A percentile compares a stretch with the other conserved stretches of the same genome.
Conservation (phyloP, 2,797 vertebrate genomes). For the Galaxias olidus region DNA sequence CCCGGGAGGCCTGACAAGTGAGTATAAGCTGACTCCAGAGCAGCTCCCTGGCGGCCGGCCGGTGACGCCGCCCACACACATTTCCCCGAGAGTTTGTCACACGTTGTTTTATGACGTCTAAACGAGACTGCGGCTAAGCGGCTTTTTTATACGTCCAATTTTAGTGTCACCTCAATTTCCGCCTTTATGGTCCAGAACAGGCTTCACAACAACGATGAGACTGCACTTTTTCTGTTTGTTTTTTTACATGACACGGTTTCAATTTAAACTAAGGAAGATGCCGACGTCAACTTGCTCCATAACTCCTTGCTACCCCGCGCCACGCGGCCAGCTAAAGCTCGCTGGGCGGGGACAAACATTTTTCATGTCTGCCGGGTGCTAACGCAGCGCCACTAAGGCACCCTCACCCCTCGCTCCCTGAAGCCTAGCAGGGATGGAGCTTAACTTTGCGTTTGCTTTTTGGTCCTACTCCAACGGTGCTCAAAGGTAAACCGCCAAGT, state of each 20-base stretch:
- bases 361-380: conserved; percentile 24
- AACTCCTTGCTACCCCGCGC: conserved; percentile 6
- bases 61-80: too few relatives aligned
- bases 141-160: too few relatives aligned
- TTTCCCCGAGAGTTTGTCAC: too few relatives aligned
- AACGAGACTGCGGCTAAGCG: too few relatives aligned
- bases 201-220: conserved; percentile 4
- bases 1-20: conserved; percentile 94
- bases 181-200: not conserved
- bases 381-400: conserved; percentile 40
- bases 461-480: conserved; percentile 39
- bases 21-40: conserved; percentile 49
- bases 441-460: conserved; percentile 35
- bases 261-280: too few relatives aligned
- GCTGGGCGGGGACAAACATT: conserved; percentile 38
- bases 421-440: not conserved
- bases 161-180: too few relatives aligned
- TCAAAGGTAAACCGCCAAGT: conserved; percentile 33
- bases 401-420: conserved; percentile 15
- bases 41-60: too few relatives aligned
- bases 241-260: not conserved
- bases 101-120: too few relatives aligned
- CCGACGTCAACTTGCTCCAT: not conserved
- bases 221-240: too few relatives aligned
- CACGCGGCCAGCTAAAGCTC: conserved; percentile 23